Percentiles rank a stretch among this genome's conserved stretches.
These are phyloP conservation scores for Hormaphis cornu DNA, from an alignment of 1,140 invertebrate species.

Conservation along the genomic window DNA sequence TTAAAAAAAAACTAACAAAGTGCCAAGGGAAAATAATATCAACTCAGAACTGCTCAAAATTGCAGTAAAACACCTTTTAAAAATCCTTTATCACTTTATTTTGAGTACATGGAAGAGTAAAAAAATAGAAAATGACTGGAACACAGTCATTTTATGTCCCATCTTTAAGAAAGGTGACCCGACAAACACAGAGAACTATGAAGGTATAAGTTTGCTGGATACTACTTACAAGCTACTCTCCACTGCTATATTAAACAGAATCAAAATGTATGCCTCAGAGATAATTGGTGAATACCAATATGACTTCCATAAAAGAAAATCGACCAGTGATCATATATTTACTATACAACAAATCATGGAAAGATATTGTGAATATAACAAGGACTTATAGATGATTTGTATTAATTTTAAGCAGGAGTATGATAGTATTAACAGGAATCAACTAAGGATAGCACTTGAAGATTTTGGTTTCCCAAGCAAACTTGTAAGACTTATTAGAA, in stretches of 20 bases:
- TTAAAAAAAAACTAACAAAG: slow-evolving; percentile 34
- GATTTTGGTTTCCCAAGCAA: not conserved
- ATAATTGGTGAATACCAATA: slow-evolving; percentile 36
- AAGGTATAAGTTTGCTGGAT: slow-evolving; percentile 8
- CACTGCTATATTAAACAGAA: not conserved
- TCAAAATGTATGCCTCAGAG: slow-evolving; percentile 19
- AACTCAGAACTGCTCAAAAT: slow-evolving; percentile 36
- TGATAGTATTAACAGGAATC: slow-evolving; percentile 18
- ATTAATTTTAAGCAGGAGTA: slow-evolving; percentile 32
- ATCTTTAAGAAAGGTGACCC: slow-evolving; percentile 35
- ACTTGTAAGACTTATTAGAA: slow-evolving; percentile 11
- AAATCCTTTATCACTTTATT: not conserved
- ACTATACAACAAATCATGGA: slow-evolving; percentile 25
- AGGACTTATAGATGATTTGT: slow-evolving; percentile 33
- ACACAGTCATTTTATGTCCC: slow-evolving; percentile 29
- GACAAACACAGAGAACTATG: slow-evolving; percentile 14
- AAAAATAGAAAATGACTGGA: not conserved
- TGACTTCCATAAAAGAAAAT: slow-evolving; percentile 33
- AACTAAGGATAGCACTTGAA: slow-evolving; percentile 1
- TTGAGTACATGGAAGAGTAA: not conserved
- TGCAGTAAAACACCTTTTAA: not conserved
- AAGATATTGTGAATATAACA: slow-evolving; percentile 30
- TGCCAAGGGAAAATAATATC: slow-evolving; percentile 36
- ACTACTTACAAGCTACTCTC: slow-evolving; percentile 27
- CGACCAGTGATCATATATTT: slow-evolving; percentile 35